These are phyloP conservation scores for Timema cristinae DNA, from an alignment of 2,888 invertebrate genomes.

Conservation along the genomic window DNA sequence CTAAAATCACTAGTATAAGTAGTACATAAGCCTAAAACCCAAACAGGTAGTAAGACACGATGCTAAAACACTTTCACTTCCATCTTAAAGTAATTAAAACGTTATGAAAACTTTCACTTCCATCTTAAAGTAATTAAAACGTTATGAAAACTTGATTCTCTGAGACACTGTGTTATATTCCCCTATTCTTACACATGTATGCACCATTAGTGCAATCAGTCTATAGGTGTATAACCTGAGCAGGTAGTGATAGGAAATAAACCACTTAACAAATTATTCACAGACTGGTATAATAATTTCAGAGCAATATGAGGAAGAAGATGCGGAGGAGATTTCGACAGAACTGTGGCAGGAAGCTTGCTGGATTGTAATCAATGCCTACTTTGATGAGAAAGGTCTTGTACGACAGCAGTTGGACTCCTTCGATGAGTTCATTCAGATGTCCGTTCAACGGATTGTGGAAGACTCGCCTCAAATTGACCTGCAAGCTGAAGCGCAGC, in stretches of 20 bases:
- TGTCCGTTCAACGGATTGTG: conserved; percentile 99
- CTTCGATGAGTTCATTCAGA: conserved; percentile 99
- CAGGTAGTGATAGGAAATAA: neutral
- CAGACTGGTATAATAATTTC: conserved; percentile 14
- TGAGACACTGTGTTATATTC: too few relatives aligned
- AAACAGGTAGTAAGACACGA: too few relatives aligned
- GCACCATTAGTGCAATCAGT: too few relatives aligned
- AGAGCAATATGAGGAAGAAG: conserved; percentile 72
- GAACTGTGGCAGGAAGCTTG: conserved; percentile 99
- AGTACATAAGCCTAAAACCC: too few relatives aligned
- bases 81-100: too few relatives aligned
- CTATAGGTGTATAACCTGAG: too few relatives aligned
- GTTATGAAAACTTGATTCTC: too few relatives aligned
- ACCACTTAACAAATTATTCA: neutral
- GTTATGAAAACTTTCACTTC: too few relatives aligned
- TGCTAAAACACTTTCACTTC: too few relatives aligned
- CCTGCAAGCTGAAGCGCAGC: conserved; percentile 94
- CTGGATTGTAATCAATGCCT: conserved; percentile 99
- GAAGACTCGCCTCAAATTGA: conserved; percentile 99
- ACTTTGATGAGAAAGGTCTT: conserved; percentile 99
- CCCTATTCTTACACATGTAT: too few relatives aligned
- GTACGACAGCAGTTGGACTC: conserved; percentile 98
- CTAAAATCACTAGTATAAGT: too few relatives aligned
- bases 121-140: too few relatives aligned
- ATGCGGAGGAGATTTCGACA: conserved; percentile 92